phyloP scores from a whole-genome alignment of 92 coral and sea anemone genomes.

The Siderastrea radians region DNA sequence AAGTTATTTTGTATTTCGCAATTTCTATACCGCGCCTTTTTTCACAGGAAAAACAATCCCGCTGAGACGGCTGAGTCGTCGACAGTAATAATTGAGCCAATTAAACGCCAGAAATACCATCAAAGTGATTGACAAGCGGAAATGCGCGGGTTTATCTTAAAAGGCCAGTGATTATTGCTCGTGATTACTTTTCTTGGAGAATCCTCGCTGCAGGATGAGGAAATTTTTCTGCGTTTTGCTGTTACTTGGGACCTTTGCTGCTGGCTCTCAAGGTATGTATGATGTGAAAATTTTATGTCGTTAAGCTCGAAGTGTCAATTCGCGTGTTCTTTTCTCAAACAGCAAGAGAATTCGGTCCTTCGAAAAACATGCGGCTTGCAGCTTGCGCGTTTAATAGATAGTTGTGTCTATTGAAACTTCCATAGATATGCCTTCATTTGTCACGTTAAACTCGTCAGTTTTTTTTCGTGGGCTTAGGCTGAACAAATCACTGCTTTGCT shows the following conservation, averaged over 20 bases:
- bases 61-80: too few relatives aligned
- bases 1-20: conserved; percentile 15
- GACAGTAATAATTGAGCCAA: conserved; percentile 3
- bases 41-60: not conserved
- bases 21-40: conserved; percentile 11
- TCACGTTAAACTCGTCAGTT: not conserved
- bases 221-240: not conserved
- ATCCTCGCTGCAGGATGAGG: not conserved
- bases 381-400: not conserved
- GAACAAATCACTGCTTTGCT: not conserved
- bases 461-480: too few relatives aligned
- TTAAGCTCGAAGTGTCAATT: not conserved
- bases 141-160: not conserved
- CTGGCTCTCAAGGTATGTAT: conserved; percentile 18
- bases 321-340: not conserved
- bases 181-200: not conserved
- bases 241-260: not conserved
- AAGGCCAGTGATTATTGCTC: not conserved
- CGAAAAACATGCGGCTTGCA: not conserved
- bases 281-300: not conserved
- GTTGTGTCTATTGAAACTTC: too few relatives aligned
- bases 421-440: not conserved
- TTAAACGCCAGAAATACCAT: not conserved
- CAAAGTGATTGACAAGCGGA: conserved; percentile 29
- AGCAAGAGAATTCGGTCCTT: conserved; percentile 3